These are phyloP conservation scores for Nannoperca obscura DNA, from an alignment of 2,797 vertebrate genomes.

Conservation along the genomic window DNA sequence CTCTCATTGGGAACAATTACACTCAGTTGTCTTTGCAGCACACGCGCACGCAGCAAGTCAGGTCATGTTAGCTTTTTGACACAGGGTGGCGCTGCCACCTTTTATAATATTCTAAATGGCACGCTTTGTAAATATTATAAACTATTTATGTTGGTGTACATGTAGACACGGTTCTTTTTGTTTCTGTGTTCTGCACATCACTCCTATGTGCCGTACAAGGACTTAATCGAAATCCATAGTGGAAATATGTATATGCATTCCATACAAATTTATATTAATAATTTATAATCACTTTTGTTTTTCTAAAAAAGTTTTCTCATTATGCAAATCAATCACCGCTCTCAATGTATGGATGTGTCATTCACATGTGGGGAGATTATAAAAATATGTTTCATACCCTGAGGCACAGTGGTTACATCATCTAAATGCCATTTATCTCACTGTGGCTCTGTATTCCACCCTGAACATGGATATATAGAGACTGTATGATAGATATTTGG, in stretches of 20 bases:
- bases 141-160: background rate
- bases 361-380: conserved; percentile 38
- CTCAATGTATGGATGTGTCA: conserved; percentile 39
- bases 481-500: background rate
- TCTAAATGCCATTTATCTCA: conserved; percentile 18
- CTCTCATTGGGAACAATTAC: conserved; percentile 17
- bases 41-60: background rate
- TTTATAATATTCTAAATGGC: background rate
- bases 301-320: conserved; percentile 5
- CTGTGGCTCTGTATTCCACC: background rate
- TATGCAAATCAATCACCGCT: conserved; percentile 55
- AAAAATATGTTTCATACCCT: conserved; percentile 30
- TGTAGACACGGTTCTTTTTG: background rate
- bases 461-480: background rate
- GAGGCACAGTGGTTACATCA: conserved; percentile 28
- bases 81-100: conserved; percentile 52
- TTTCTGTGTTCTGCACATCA: background rate
- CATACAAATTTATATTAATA: background rate
- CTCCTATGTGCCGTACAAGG: background rate
- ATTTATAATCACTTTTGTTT: background rate
- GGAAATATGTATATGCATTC: background rate
- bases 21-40: background rate
- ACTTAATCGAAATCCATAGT: background rate
- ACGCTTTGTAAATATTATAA: background rate
- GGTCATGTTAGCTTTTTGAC: conserved; percentile 7